A percentile compares a stretch with the other conserved stretches of the same genome.
Conservation (phyloP, 2,888 invertebrate genomes). For the Dioctria linearis region DNA sequence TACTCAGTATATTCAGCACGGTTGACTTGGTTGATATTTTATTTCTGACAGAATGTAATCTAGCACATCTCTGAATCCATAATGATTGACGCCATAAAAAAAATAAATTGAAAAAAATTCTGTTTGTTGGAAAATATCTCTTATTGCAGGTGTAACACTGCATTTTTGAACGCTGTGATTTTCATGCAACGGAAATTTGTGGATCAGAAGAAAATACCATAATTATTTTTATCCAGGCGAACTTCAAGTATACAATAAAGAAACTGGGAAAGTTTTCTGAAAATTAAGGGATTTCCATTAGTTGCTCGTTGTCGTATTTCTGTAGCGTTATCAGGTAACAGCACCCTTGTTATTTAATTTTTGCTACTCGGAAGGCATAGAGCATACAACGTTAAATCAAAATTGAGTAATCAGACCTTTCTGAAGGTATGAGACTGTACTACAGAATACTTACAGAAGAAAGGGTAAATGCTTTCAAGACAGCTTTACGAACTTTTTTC, state of each 20-base stretch:
- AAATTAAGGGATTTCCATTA: background rate
- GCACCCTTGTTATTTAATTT: background rate
- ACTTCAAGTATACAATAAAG: background rate
- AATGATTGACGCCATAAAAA: no score
- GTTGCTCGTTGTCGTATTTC: background rate
- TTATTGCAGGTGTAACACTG: no score
- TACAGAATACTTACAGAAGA: background rate
- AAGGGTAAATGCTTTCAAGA: constrained; percentile 17
- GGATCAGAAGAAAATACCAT: no score
- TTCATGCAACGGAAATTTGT: no score
- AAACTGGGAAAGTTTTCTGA: background rate
- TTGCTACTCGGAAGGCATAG: constrained; percentile 18
- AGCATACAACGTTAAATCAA: constrained; percentile 29
- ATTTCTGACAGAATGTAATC: background rate
- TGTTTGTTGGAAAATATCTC: no score
- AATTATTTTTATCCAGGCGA: background rate
- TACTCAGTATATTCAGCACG: background rate
- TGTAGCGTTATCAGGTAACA: background rate
- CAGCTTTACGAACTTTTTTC: constrained; percentile 22
- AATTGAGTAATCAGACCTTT: constrained; percentile 31
- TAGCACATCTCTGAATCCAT: no score
- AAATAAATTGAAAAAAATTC: no score
- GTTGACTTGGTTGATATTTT: background rate
- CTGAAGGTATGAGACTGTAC: background rate
- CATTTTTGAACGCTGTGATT: no score